Base-by-base conservation (phyloP, 2,113 vertebrate species). In the Pyrgilauda ruficollis region DNA sequence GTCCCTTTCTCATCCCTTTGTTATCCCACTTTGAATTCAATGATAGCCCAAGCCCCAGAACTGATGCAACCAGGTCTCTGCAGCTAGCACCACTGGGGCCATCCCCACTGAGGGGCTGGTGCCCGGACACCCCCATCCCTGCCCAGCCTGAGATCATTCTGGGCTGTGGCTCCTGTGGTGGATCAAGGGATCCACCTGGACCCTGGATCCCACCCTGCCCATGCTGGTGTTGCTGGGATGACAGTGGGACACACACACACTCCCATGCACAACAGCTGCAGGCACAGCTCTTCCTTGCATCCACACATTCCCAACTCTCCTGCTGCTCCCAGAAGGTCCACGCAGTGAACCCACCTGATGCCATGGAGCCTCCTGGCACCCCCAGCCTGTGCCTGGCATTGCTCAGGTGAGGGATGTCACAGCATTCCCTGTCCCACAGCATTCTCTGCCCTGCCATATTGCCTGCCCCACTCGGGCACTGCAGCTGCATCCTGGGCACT, bases 401-500 rank as follows among this genome's bases (percentile, higher is more conserved):
- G 2, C 68, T 85, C 2, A 1, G 22, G 15, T 0, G 2, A 74
- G 9, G 19, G 41, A 43, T 37, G 27, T n/a, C 2, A 15, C 47
- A 61, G 33, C 26, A 27, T 63, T 63, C 68, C 41, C 31, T 35
- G 43, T 24, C 47, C 37, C 26, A 11, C 20, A 52, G 46, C 26
- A 35, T 62, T 37, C 67, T 39, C 35, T 49, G 35, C 39, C 39
- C 39, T 41, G 39, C 39, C 39, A 41, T 41, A 35, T 35, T 41
- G 24, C 43, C 72, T 77, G 88, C 31, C 43, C 19, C 0, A 10
- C 23, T 56, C 0, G 0, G 50, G 33, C 58, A 39, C 58, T 33
- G 56, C 37, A 50, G 43, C 66, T 59, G 4, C 3, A 0, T 46
- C 31, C 31, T 0, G 0, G 18, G 10, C 35, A 43, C 30, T 11